phyloP scores from a whole-genome alignment of 2,113 vertebrate species.

The Melospiza melodia region DNA sequence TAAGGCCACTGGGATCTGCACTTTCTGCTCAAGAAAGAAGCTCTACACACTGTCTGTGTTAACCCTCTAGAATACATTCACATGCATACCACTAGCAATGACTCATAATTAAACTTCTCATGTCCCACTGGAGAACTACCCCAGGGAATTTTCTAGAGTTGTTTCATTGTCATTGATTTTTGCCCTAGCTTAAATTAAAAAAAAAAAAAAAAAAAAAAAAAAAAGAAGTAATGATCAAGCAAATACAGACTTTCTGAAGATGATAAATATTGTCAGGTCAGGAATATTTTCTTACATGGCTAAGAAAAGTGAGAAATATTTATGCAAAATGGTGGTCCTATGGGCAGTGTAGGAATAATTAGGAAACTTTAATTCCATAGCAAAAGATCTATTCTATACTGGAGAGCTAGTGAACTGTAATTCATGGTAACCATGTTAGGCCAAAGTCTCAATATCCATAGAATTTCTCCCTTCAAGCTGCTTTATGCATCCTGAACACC shows the following conservation, averaged over 20 bases:
- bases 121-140: not conserved
- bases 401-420: not conserved
- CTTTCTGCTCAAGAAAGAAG: not conserved
- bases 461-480: not conserved
- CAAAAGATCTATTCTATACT: not conserved
- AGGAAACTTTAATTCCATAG: not conserved
- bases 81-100: not conserved
- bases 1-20: slow-evolving; percentile 7
- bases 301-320: not conserved
- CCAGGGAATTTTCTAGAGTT: not conserved
- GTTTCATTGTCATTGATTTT: not conserved
- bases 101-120: not conserved
- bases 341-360: not conserved
- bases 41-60: not conserved
- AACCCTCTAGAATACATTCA: not conserved
- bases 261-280: not conserved
- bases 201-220: not conserved
- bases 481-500: not conserved
- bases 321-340: not conserved
- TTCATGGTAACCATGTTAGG: not conserved
- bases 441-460: not conserved
- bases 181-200: not conserved
- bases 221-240: not conserved
- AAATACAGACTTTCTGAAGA: not conserved
- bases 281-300: not conserved